phyloP scores from a whole-genome alignment of 2,888 invertebrate genomes.

The Iselma pallidipennis region DNA sequence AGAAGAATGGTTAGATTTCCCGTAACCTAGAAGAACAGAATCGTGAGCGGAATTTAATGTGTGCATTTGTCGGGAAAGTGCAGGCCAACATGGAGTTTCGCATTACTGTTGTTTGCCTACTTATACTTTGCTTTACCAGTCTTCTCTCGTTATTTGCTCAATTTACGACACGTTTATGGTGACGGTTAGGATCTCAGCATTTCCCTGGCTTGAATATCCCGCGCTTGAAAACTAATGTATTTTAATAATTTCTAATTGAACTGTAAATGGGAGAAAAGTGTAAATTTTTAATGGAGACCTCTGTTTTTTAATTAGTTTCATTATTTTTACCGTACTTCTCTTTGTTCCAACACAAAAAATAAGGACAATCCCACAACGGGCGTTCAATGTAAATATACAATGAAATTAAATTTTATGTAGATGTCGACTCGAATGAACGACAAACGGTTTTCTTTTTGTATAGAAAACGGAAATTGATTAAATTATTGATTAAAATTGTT shows the following conservation, averaged over 20 bases:
- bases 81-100: conserved; percentile 36
- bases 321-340: conserved; percentile 24
- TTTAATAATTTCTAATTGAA: conserved; percentile 30
- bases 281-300: conserved; percentile 29
- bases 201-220: conserved; percentile 13
- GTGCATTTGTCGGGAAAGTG: conserved; percentile 45
- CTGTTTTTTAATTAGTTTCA: conserved; percentile 28
- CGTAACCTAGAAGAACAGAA: conserved; percentile 26
- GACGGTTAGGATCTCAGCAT: conserved; percentile 15
- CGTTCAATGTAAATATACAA: conserved; percentile 26
- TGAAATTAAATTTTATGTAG: conserved; percentile 22
- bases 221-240: conserved; percentile 21
- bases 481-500: background rate
- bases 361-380: conserved; percentile 7
- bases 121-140: conserved; percentile 23
- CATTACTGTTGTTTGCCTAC: conserved; percentile 41
- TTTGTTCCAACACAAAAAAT: conserved; percentile 4
- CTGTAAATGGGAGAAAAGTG: conserved; percentile 28
- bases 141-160: conserved; percentile 30
- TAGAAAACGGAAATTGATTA: too few relatives aligned
- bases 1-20: conserved; percentile 25
- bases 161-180: conserved; percentile 31
- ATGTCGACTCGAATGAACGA: background rate
- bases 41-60: conserved; percentile 50
- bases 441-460: too few relatives aligned